Evolutionary conservation across 1,140 invertebrate genomes (phyloP).

Genomic region (Papilio helenus): DNA sequence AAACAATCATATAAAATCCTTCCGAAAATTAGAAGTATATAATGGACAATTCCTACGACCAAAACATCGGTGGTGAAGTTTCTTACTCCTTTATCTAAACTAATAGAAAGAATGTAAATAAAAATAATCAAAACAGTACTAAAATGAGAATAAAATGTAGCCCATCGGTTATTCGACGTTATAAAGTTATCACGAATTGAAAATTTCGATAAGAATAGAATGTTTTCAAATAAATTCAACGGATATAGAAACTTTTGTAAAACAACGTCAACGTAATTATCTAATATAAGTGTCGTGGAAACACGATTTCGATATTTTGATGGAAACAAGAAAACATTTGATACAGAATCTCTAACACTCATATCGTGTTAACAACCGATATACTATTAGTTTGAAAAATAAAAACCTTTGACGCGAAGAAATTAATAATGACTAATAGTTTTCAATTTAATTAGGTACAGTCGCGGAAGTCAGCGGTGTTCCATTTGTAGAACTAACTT

Average conservation of each 20-base stretch:
- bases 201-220: background rate
- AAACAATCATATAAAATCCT: background rate
- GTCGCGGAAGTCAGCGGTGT: no score
- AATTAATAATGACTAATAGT: no score
- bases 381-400: no score
- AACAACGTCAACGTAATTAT: background rate
- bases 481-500: no score
- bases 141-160: background rate
- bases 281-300: background rate
- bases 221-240: background rate
- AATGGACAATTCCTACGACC: background rate
- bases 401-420: no score
- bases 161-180: background rate
- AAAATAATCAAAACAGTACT: background rate
- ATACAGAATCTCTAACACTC: no score
- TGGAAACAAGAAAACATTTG: background rate
- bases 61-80: background rate
- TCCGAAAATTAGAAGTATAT: background rate
- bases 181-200: slow-evolving; percentile 9
- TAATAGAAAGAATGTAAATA: background rate
- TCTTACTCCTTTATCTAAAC: background rate
- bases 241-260: background rate
- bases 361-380: no score
- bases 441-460: no score
- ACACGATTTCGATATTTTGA: background rate